Evolutionary conservation across 2,888 invertebrate species (phyloP), one percentile per base, ranked within the genome.

Genomic region (Euplagia quadripunctaria): DNA sequence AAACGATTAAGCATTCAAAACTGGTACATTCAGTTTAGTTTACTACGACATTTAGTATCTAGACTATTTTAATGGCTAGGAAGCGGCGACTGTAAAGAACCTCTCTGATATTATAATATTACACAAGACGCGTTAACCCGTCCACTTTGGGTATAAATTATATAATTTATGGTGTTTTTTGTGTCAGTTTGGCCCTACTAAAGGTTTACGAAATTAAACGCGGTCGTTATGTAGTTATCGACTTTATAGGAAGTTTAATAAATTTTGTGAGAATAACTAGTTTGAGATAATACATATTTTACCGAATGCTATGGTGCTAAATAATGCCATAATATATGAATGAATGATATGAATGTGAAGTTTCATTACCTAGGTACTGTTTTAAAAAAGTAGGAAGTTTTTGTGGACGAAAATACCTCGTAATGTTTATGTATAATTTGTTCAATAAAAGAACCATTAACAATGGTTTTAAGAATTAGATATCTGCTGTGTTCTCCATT

Each of bases 11-110:
- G 87, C 88, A 89, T 91, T 90, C 84, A 91, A 90, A 92, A 89
- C 87, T 86, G 87, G 92, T 88, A 88, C 91, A 92, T 94, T 93
- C 88, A 89, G 93, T 91, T 88, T 89, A 91, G 91, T 94, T 94
- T 94, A 94, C 91, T 87, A 74, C 85, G 94, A 94, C 94, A 88
- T 94, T 94, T 93, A 94, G 88, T 92, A 91, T 92, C 94, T 93
- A 93, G 94, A 91, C 92, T 90, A 85, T 87, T 92, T 91, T 93
- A 91, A 94, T 91, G 80, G 91, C 88, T 91, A 94, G 93, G 92
- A 94, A 93, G 94, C 94, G 94, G 94, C 91, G 82, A 78, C 79
- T 85, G 87, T 87, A 93, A 94, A 93, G 92, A 86, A 82, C 85
- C 85, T 74, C 81, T 76, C 84, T 76, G 77, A 84, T 84, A 88